Evolutionary conservation across 2,113 vertebrate species (phyloP), one percentile per base, ranked within the genome.

Genomic region (Hemicordylus capensis): DNA sequence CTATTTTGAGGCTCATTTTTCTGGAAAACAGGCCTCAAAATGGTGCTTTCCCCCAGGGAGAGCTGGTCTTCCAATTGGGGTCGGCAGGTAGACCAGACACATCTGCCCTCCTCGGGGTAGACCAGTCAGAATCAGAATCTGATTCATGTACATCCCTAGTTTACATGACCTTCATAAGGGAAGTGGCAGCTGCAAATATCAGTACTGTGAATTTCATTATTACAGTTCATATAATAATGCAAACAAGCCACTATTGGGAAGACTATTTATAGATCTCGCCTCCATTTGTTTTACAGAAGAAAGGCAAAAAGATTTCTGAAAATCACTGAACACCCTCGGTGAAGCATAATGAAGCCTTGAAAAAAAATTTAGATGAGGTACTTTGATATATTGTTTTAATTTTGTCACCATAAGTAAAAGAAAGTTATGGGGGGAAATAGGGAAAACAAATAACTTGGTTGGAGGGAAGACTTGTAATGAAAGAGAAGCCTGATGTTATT

Each of bases 261-360:
- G 6, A 37, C 54, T 51, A 39, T 59, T 85, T 78, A 78, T 63
- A 72, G 54, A 61, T 63, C 14, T 70, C 37, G 54, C 6, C 39
- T 48, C 51, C 20, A 85, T 85, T 70, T 70, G 39, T 85, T 85
- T 85, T 85, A 51, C 10, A 34, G 14, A 79, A 76, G 61, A 84
- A 84, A 76, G 28, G 80, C 37, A n/a, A 82, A 54, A 72, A 66
- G 83, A 0, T 19, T 76, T 20, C 79, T 63, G 83, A 78, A 80
- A 82, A 80, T 14, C 0, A 31, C 64, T 76, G 1, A 1, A 12
- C 56, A 39, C 31, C 82, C 73, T n/a, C 28, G 7, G 48, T 87
- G 15, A 88, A 90, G 78, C 72, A 82, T 7, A 0, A 1, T 15
- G 70, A 51, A 80, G 81, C 2, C 64, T 58, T 17, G 20, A 59